phyloP scores from a whole-genome alignment of 2,797 vertebrate species.

The Capromys pilorides region DNA sequence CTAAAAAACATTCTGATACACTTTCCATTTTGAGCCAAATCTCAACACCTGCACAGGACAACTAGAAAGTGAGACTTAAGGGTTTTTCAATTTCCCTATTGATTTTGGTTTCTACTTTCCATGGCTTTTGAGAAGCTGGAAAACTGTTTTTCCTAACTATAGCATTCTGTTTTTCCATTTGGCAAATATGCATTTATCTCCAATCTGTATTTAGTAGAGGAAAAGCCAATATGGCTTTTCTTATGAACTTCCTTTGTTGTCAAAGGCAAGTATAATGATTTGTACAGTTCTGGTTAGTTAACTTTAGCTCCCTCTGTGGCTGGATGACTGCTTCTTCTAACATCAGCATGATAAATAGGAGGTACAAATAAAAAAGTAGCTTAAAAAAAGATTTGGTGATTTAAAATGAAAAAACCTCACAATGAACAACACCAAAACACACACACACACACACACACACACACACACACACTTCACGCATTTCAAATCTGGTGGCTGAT shows the following conservation, averaged over 20 bases:
- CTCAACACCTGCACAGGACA: slow-evolving; percentile 80
- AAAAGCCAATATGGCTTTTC: slow-evolving; percentile 75
- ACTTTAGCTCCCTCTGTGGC: slow-evolving; percentile 82
- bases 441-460: not conserved
- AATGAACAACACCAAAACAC: slow-evolving; percentile 48
- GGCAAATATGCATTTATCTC: slow-evolving; percentile 77
- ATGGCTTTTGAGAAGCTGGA: slow-evolving; percentile 78
- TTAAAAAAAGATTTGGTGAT: slow-evolving; percentile 80
- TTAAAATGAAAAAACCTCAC: slow-evolving; percentile 67
- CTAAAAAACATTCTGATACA: slow-evolving; percentile 64
- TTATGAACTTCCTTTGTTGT: slow-evolving; percentile 76
- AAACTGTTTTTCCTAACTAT: slow-evolving; percentile 74
- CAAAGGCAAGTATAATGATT: slow-evolving; percentile 76
- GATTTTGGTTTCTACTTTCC: slow-evolving; percentile 79
- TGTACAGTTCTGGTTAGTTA: slow-evolving; percentile 75
- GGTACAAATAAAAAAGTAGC: slow-evolving; percentile 83
- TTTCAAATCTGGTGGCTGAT: slow-evolving; percentile 82
- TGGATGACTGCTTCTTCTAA: slow-evolving; percentile 78
- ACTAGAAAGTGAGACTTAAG: slow-evolving; percentile 84
- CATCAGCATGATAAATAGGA: slow-evolving; percentile 79
- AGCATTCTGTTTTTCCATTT: slow-evolving; percentile 72
- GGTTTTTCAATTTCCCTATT: slow-evolving; percentile 74
- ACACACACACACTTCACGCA: not conserved
- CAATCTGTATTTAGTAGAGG: slow-evolving; percentile 74
- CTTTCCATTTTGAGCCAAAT: slow-evolving; percentile 72